Evolutionary conservation across 2,888 invertebrate species (phyloP).

Genomic region (Platypus cylindrus): DNA sequence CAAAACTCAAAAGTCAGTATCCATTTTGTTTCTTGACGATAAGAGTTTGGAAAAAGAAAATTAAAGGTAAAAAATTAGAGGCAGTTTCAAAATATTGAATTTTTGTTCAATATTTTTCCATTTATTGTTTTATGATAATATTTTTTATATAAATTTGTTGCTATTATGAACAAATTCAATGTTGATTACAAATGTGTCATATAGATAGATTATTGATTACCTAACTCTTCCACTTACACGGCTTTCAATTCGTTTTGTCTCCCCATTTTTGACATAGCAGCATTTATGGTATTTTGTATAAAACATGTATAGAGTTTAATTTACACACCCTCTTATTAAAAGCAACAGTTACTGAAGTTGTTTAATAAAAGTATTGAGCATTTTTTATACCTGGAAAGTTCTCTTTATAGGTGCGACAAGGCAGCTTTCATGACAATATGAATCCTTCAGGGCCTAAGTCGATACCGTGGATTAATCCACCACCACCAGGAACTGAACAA

Average conservation of each 20-base stretch:
- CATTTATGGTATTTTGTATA: not conserved
- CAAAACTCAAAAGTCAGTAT: too few species aligned
- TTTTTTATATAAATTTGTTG: too few species aligned
- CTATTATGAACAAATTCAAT: too few species aligned
- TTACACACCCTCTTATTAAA: constrained; percentile 7
- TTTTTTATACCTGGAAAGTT: constrained; percentile 36
- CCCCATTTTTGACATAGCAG: constrained; percentile 14
- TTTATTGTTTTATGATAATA: too few species aligned
- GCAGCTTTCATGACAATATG: constrained; percentile 20
- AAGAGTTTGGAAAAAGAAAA: constrained; percentile 3
- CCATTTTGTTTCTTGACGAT: constrained; percentile 10
- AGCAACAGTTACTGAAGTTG: constrained; percentile 8
- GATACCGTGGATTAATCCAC: constrained; percentile 31
- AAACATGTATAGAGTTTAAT: too few species aligned
- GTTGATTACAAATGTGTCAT: too few species aligned
- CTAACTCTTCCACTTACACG: constrained; percentile 20
- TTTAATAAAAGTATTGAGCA: constrained; percentile 6
- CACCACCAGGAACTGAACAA: constrained; percentile 33
- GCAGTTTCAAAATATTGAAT: too few species aligned
- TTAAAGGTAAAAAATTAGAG: constrained; percentile 9
- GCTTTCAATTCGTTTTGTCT: constrained; percentile 3
- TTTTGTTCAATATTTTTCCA: too few species aligned
- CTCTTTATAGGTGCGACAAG: constrained; percentile 38
- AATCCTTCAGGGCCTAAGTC: constrained; percentile 21
- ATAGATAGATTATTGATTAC: constrained; percentile 25